Base-by-base conservation (phyloP, 2,888 invertebrate species). In the Diploptera punctata region DNA sequence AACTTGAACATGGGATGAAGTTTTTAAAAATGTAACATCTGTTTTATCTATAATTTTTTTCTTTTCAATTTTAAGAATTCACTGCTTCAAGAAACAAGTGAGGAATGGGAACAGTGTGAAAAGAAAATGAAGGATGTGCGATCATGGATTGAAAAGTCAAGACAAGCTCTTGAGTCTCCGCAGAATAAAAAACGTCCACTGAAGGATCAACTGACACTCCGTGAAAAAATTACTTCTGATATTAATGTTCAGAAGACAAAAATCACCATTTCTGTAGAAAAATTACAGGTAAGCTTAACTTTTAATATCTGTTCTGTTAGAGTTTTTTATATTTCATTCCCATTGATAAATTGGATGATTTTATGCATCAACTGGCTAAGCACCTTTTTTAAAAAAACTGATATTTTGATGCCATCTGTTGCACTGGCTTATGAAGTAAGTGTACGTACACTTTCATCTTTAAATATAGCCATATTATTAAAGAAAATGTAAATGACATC, bases 51-150 rank as follows among this genome's bases (percentile, higher is more conserved):
- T n/a, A n/a, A n/a, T n/a, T n/a, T n/a, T n/a, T n/a, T n/a, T n/a
- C n/a, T n/a, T n/a, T n/a, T 33, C 19, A 3, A 54, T 49, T 33
- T 38, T 75, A 83, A 95, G 95, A 93, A 93, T 81, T 92, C 94
- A 60, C 84, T 95, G 77, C 87, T 97, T 74, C 94, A 94, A 87
- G 97, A 97, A 84, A 91, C 95, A 68, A 92, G 93, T 62, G 96
- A 97, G 82, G 97, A 97, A 85, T 97, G 97, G 95, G 96, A 97
- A 81, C 94, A 97, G 83, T 97, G 96, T 84, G 97, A 97, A 83
- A 93, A 90, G 82, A 97, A 98, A 83, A 89, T 97, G 82, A 93
- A 94, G 82, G 97, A 97, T 78, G 93, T 94, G 60, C 91, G 90
- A 74, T 87, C 88, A 76, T 98, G 97, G 96, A 89, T 97, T 78